phyloP scores from a whole-genome alignment of 2,113 vertebrate species.

The Ibidorhyncha struthersii region DNA sequence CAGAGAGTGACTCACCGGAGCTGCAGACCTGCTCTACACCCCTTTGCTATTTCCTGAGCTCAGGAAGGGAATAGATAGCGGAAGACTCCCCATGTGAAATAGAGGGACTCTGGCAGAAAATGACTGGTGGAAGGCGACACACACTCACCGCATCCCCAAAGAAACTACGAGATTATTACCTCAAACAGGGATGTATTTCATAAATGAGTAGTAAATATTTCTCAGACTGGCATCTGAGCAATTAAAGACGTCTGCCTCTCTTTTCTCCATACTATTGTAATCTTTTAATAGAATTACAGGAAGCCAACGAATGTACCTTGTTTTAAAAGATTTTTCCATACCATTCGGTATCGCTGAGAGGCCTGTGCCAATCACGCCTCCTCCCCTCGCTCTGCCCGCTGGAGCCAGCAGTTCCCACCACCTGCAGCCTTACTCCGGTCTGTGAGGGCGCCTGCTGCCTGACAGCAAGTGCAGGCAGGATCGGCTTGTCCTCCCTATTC shows the following conservation, averaged over 20 bases:
- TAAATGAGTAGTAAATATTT: background rate
- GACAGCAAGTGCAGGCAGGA: background rate
- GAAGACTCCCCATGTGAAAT: background rate
- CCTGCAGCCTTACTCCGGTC: background rate
- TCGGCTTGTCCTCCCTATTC: background rate
- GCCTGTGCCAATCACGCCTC: background rate
- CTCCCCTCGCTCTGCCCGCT: background rate
- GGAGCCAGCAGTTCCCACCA: background rate
- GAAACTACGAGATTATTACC: background rate
- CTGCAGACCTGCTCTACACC: background rate
- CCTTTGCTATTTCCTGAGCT: background rate
- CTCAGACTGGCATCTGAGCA: background rate
- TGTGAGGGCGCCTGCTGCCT: background rate
- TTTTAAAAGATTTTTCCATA: background rate
- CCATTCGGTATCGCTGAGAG: background rate
- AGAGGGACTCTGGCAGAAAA: background rate
- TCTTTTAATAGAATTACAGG: background rate
- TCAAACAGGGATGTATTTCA: background rate
- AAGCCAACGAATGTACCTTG: background rate
- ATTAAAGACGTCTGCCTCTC: background rate
- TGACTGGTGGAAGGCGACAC: background rate
- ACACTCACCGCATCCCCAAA: background rate
- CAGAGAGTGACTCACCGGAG: background rate
- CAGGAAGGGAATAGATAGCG: background rate
- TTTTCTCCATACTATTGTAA: fast-evolving